Evolutionary conservation across 2,113 vertebrate genomes (phyloP), one percentile per base, ranked within the genome.

Genomic region (Rhynchomys soricoides): DNA sequence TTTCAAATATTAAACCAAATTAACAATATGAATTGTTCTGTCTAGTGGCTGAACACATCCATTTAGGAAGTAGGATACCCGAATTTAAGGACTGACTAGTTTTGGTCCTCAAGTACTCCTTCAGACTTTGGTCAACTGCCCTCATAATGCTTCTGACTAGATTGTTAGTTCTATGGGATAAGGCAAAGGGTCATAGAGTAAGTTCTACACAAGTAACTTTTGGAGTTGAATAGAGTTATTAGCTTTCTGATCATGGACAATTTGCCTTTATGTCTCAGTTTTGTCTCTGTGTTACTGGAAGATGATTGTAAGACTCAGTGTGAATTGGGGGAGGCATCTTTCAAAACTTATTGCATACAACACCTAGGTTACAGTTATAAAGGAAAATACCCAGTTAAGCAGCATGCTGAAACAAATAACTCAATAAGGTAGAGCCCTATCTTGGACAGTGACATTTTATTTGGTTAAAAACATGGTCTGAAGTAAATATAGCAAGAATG

Each of bases 31-130:
- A 93, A 66, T 95, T 77, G 22, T 74, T 59, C 40, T 70, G 21
- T 57, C 31, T 31, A 73, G n/a, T 31, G 74, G 55, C 22, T 93
- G 64, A 92, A 9, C 4, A 82, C 50, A 43, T 62, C 43, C 43
- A 82, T 83, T 94, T 45, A 91, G 81, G n/a, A 96, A 87, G 79
- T 89, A 52, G 45, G n/a, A 52, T 90, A 29, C 40, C 34, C 87
- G 17, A 6, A 31, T 86, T 86, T 40, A 95, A 81, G 91, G 87
- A 91, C 5, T 83, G 92, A 85, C 68, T 88, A 9, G 78, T 87
- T 1, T 85, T 15, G 75, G 15, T 43, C 81, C 37, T 93, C 7
- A 40, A 92, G 48, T 73, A 15, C 82, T 97, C 64, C 50, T 34
- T 86, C 93, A 89, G 45, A 77, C 9, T 74, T 85, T 89, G 77